Base-by-base conservation (phyloP, 2,888 invertebrate species). In the Tachina fera region DNA sequence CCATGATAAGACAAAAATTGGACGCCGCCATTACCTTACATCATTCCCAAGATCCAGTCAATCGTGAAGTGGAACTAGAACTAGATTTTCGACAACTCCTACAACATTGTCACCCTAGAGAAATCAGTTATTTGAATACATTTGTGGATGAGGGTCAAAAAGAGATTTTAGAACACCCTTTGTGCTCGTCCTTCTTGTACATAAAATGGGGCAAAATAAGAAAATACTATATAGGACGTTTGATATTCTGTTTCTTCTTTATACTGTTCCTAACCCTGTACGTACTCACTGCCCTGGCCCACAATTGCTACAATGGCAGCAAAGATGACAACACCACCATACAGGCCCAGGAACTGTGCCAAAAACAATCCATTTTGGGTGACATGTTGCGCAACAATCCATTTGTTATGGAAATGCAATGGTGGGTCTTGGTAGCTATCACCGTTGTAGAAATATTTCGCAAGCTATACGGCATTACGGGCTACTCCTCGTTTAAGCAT, bases 201-300 rank as follows among this genome's bases (percentile, higher is more conserved):
- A 95, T 97, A 72, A 97, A 97, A 91, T 97, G 97, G 97, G 96
- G 97, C 89, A 97, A 97, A 92, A 97, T 97, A 87, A 94, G 97
- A 43, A 97, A 97, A 93, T 97, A 97, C 90, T 97, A 97, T 90
- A 95, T 97, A 14, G 96, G 96, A 0, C 94, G 97, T 75, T 93
- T 97, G 88, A 94, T 97, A 87, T 95, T 97, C 89, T 97, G 96
- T 91, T 95, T 96, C 86, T 94, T 96, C 81, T 97, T 97, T 90
- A 96, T 97, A 80, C 91, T 97, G 76, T 96, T 96, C 87, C 94
- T 97, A n/a, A 97, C 97, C 0, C 92, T 96, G 10, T 97, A 97
- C 91, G 97, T 97, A 14, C 93, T 97, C 89, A 97, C 96, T 5
- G 97, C 96, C 1, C 92, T 97, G 70, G 97, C 97, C 1, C 96